Evolutionary conservation across 1,140 invertebrate genomes (phyloP), one percentile per base, ranked within the genome.

Genomic region (Hypsibius dujardini): DNA sequence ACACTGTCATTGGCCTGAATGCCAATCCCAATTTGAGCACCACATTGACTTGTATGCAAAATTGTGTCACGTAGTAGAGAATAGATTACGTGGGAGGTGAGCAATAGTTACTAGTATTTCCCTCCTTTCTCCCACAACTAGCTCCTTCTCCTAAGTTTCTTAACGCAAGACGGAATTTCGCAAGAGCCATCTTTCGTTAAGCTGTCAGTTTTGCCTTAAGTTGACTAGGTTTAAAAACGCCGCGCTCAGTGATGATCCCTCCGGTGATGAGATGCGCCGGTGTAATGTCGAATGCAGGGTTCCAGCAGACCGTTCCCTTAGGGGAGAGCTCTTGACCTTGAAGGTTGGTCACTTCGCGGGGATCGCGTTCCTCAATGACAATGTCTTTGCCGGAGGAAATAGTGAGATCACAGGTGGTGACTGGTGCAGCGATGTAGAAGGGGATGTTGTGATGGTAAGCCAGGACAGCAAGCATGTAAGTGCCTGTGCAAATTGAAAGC

Each of bases 251-350:
- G 15, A 99, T 89, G 73, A 98, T 94, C 7, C 89, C 91, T n/a
- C 83, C 83, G 42, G 90, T 90, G 70, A 99, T 97, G 1, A 98
- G 83, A 45, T 85, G 80, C 1, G 90, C 89, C 40, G 95, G 94
- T n/a, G 95, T 98, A 1, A 98, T 87, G 82, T 99, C 95, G 82
- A 99, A 99, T 0, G 93, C 89, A 60, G 95, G 95, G 84, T 99
- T 99, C 94, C 94, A 99, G 77, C 90, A 95, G 69, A 85, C 82
- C 72, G 74, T 76, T 87, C 88, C 90, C 77, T 86, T 82, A 45
- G 93, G 90, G 56, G 92, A 91, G 75, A 96, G 89, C 76, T 84
- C 82, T 72, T 86, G 82, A 75, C 88, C 88, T 47, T 87, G 88
- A 46, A 96, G 84, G 76, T 87, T 85, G 0, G 90, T 94, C 85